Percentiles rank a stretch among this genome's conserved stretches.
These are phyloP conservation scores for Polydrusus pterygomalis DNA, from an alignment of 2,888 invertebrate genomes.

Conservation along the genomic window DNA sequence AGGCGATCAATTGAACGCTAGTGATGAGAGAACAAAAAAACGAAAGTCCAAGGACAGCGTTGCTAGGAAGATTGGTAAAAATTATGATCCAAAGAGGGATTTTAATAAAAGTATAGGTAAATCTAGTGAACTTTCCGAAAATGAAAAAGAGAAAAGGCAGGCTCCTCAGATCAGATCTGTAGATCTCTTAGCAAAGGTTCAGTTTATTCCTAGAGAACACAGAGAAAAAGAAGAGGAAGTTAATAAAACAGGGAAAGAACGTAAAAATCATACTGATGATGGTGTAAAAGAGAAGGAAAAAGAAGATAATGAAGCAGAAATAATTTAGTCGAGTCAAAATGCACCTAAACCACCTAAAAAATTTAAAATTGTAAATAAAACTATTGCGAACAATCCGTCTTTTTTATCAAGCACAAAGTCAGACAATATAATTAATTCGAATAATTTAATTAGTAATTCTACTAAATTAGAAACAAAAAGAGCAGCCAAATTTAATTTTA, in stretches of 20 bases:
- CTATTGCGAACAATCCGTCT: neutral
- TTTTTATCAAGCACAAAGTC: neutral
- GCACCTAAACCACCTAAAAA: neutral
- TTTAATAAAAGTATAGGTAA: neutral
- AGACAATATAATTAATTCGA: neutral
- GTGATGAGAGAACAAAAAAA: neutral
- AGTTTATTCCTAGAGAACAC: conserved; percentile 30
- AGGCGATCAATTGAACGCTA: too few species aligned
- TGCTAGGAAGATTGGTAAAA: neutral
- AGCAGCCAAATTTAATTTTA: neutral
- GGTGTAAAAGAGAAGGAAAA: neutral
- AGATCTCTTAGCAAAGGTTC: neutral
- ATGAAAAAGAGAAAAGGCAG: neutral
- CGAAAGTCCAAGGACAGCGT: neutral
- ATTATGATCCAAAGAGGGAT: neutral
- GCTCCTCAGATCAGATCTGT: neutral
- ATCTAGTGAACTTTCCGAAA: neutral
- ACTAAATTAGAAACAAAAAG: neutral
- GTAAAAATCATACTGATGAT: neutral
- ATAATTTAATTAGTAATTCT: neutral
- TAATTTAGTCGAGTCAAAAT: neutral
- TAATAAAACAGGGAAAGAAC: neutral
- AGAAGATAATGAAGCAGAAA: neutral
- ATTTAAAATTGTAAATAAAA: neutral
- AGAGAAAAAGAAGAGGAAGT: neutral